Base-by-base conservation (phyloP, 1,140 invertebrate species). In the Aphidius gifuensis region DNA sequence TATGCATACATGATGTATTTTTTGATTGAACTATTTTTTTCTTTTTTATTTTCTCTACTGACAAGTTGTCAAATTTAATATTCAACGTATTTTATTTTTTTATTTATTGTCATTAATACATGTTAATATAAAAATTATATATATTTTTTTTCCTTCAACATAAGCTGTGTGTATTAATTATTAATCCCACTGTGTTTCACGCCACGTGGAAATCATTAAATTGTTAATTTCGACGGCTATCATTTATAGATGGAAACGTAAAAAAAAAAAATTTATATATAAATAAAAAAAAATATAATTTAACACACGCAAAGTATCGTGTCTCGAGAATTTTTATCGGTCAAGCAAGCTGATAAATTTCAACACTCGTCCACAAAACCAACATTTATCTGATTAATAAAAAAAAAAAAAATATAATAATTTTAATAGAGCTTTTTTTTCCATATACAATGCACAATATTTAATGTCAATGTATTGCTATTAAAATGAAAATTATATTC, bases 301-400 rank as follows among this genome's bases (percentile, higher is more conserved):
- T 44, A 58, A 32, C 39, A 49, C 56, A 63, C 55, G 61, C 61
- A 44, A 63, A 63, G 46, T 58, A 16, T 50, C 55, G 47, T 58
- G 56, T 21, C 46, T 8, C 21, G 16, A n/a, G 47, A 50, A 38
- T 51, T 32, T 63, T 58, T 23, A 38, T 42, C 40, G 42, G 47
- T 58, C 39, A 43, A 58, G 23, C 23, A 32, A 32, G 38, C 38
- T 58, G 61, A 58, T 53, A 58, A 58, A 63, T 63, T 63, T 50
- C 23, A 48, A 48, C 48, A 60, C 58, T n/a, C 11, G 6, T 45
- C 21, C 11, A 42, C 5, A 59, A 23, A 47, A 43, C 5, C 46
- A n/a, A 48, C 21, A n/a, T 21, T 9, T 5, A 50, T 50, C 48
- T 50, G 48, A 50, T 50, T 50, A 50, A 23, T 9, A 23, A 11